phyloP scores from a whole-genome alignment of 2,797 vertebrate species.

The Choloepus didactylus region DNA sequence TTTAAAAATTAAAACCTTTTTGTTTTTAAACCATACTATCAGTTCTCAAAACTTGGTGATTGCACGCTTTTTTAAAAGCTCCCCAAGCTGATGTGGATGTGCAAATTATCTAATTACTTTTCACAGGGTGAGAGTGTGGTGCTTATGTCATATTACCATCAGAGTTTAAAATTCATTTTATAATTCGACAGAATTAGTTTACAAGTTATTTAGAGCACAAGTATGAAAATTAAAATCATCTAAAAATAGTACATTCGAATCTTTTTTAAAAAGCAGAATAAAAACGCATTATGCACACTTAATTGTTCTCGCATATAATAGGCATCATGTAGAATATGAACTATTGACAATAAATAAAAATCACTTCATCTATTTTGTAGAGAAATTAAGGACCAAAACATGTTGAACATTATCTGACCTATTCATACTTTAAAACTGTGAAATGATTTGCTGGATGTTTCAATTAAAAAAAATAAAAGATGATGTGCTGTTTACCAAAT shows the following conservation, averaged over 20 bases:
- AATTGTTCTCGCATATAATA: not conserved
- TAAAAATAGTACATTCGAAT: not conserved
- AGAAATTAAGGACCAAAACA: constrained; percentile 27
- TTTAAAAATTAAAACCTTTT: constrained; percentile 53
- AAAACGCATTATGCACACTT: constrained; percentile 1
- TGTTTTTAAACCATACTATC: not conserved
- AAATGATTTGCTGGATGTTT: not conserved
- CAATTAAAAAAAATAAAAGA: constrained; percentile 21
- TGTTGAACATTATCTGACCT: constrained; percentile 35
- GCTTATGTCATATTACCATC: not conserved
- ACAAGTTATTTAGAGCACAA: constrained; percentile 59
- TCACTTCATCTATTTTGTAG: constrained; percentile 9
- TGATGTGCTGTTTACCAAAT: constrained; percentile 51
- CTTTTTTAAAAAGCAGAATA: constrained; percentile 40
- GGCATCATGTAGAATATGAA: constrained; percentile 62
- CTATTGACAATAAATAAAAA: constrained; percentile 67
- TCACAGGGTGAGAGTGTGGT: not conserved
- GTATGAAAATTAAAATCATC: constrained; percentile 52
- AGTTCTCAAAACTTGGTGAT: constrained; percentile 8
- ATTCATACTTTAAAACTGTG: constrained; percentile 65
- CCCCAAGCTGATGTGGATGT: not conserved
- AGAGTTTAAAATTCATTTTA: constrained; percentile 44
- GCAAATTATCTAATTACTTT: constrained; percentile 43
- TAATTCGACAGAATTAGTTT: constrained; percentile 66
- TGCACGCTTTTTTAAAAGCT: not conserved